These are phyloP conservation scores for Tetrao urogallus DNA, from an alignment of 2,113 vertebrate species.

Conservation along the genomic window DNA sequence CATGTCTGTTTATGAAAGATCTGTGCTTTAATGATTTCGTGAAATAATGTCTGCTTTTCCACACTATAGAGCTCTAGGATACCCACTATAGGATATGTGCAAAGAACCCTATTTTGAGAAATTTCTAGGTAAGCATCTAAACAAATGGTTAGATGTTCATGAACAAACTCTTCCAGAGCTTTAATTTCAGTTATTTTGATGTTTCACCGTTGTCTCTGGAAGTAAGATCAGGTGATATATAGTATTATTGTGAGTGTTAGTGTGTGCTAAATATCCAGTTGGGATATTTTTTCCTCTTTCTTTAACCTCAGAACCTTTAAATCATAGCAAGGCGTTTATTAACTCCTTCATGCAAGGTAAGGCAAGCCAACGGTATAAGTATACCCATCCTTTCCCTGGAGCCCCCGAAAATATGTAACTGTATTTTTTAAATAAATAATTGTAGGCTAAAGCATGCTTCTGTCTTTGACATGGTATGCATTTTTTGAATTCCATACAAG, in stretches of 20 bases:
- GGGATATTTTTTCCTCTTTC: background rate
- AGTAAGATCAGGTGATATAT: background rate
- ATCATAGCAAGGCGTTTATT: background rate
- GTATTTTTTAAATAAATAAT: background rate
- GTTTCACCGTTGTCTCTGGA: background rate
- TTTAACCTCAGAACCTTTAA: background rate
- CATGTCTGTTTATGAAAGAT: fast-evolving
- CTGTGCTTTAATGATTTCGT: background rate
- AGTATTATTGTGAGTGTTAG: background rate
- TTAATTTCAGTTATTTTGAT: background rate
- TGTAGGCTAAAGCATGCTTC: background rate
- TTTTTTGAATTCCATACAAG: background rate
- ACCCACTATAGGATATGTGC: background rate
- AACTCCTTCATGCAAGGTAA: background rate
- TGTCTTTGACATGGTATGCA: background rate
- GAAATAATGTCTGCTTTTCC: background rate
- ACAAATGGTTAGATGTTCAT: background rate
- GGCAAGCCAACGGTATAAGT: background rate
- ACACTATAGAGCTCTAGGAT: background rate
- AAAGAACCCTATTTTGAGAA: background rate
- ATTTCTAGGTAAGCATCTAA: background rate
- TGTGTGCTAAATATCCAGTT: fast-evolving
- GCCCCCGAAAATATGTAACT: background rate
- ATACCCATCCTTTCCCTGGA: background rate
- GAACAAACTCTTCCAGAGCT: background rate